Evolutionary conservation across 2,113 vertebrate species (phyloP).

Genomic region (Pleuronectes platessa): DNA sequence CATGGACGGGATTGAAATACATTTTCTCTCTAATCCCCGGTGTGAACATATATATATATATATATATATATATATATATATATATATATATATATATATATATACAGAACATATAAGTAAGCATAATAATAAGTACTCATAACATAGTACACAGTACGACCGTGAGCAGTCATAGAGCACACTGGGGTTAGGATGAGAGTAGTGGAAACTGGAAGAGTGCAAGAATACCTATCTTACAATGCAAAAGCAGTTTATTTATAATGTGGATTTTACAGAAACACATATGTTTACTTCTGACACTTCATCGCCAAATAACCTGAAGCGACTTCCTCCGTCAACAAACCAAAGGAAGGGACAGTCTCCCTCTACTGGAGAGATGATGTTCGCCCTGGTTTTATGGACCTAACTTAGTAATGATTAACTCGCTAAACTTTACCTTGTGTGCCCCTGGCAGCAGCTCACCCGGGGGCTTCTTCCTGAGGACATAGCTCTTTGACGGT

Average conservation of each 20-base stretch:
- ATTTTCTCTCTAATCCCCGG: too few relatives aligned
- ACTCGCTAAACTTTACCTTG: conserved; percentile 75
- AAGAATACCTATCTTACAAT: too few relatives aligned
- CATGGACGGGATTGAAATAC: too few relatives aligned
- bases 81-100: too few relatives aligned
- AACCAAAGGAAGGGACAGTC: neutral
- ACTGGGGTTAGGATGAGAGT: too few relatives aligned
- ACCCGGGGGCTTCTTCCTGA: conserved; percentile 93
- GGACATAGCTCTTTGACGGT: conserved; percentile 83
- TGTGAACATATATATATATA: too few relatives aligned
- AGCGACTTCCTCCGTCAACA: neutral
- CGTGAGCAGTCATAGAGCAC: too few relatives aligned
- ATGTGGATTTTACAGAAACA: neutral
- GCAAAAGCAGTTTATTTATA: neutral
- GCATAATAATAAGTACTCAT: too few relatives aligned
- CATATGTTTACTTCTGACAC: neutral
- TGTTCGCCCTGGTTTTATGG: neutral
- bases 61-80: too few relatives aligned
- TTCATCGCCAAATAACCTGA: neutral
- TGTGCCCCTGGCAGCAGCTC: conserved; percentile 89
- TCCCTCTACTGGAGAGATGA: conserved; percentile 21
- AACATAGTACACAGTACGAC: too few relatives aligned
- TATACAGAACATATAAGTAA: too few relatives aligned
- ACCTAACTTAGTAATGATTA: neutral
- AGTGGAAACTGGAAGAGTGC: too few relatives aligned